Percentiles rank a stretch among this genome's conserved stretches.
These are phyloP conservation scores for Sebastiscus albofasciatus DNA, from an alignment of 2,797 vertebrate species.

Conservation along the genomic window DNA sequence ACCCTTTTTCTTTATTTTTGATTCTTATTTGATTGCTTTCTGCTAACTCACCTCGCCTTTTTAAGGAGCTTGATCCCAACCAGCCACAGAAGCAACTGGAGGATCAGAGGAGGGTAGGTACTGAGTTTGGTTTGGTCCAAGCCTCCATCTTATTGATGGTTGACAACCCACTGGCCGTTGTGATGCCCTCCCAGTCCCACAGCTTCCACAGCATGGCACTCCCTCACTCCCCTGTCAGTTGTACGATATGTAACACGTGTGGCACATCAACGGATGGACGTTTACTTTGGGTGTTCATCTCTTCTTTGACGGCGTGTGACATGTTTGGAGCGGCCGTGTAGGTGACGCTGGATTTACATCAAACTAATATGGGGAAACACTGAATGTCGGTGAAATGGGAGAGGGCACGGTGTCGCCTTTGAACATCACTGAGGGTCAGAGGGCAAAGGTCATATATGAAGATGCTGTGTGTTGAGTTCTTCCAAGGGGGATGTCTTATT, in stretches of 20 bases:
- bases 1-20: slow-evolving; percentile 33
- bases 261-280: background rate
- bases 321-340: background rate
- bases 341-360: slow-evolving; percentile 12
- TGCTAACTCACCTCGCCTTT: slow-evolving; percentile 83
- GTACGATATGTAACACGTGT: background rate
- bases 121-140: slow-evolving; percentile 40
- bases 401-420: background rate
- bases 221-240: slow-evolving; percentile 25
- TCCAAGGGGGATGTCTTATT: background rate
- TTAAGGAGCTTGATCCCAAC: slow-evolving; percentile 95
- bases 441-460: slow-evolving; percentile 14
- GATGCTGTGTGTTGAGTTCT: background rate
- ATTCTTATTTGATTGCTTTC: slow-evolving; percentile 70
- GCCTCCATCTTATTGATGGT: slow-evolving; percentile 26
- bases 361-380: background rate
- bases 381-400: background rate
- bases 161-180: slow-evolving; percentile 11
- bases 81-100: slow-evolving; percentile 97
- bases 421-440: slow-evolving; percentile 7
- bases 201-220: slow-evolving; percentile 62
- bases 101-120: slow-evolving; percentile 98
- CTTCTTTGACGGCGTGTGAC: background rate
- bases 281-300: slow-evolving; percentile 3
- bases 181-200: slow-evolving; percentile 30